phyloP scores from a whole-genome alignment of 1,140 invertebrate genomes.

The Notospermus geniculatus region DNA sequence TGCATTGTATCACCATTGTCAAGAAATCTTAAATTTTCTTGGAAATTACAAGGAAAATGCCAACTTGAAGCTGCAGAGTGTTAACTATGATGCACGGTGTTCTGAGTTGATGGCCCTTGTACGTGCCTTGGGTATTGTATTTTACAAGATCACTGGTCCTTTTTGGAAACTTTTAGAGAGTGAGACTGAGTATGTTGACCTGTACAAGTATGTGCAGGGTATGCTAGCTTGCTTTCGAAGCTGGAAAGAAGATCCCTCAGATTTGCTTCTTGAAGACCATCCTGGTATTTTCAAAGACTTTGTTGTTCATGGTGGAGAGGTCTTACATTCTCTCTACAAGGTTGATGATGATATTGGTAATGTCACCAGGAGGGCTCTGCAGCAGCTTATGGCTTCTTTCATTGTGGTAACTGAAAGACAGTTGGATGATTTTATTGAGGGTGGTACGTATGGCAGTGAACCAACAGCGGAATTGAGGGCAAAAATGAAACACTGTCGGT shows the following conservation, averaged over 20 bases:
- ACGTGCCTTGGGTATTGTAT: too few relatives aligned
- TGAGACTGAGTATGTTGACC: too few relatives aligned
- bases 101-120: not conserved
- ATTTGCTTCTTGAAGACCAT: too few relatives aligned
- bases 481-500: conserved; percentile 15
- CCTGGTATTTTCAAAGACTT: too few relatives aligned
- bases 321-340: too few relatives aligned
- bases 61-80: conserved; percentile 21
- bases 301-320: too few relatives aligned
- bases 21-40: conserved; percentile 20
- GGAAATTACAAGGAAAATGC: conserved; percentile 7
- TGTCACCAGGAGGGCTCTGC: conserved; percentile 3
- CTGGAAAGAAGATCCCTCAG: too few relatives aligned
- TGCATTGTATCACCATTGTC: conserved; percentile 11
- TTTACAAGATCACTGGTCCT: too few relatives aligned
- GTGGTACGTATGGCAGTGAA: conserved; percentile 11
- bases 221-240: too few relatives aligned
- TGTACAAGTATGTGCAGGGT: too few relatives aligned
- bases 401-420: conserved; percentile 15
- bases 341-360: conserved; percentile 2
- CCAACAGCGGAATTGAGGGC: not conserved
- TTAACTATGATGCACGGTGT: conserved; percentile 13
- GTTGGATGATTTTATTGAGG: conserved; percentile 19
- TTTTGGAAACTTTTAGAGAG: too few relatives aligned
- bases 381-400: conserved; percentile 3